Evolutionary conservation across 1,140 invertebrate genomes (phyloP).

Genomic region (Anastrepha ludens): DNA sequence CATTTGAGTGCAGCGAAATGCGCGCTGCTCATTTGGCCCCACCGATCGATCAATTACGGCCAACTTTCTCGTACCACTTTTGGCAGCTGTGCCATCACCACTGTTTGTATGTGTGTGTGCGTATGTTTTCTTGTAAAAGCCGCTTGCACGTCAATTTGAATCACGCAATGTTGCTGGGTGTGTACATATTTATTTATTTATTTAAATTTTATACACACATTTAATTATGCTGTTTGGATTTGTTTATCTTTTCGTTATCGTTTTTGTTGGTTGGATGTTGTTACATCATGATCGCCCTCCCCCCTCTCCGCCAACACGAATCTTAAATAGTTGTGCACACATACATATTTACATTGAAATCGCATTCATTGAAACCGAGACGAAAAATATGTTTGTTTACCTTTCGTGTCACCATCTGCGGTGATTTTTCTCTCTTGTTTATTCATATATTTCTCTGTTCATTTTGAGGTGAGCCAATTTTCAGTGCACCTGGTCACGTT

Average conservation of each 20-base stretch:
- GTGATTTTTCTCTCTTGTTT: background rate
- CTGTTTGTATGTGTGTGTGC: background rate
- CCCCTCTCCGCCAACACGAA: background rate
- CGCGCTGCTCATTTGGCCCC: background rate
- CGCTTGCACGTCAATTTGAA: background rate
- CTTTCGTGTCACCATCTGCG: background rate
- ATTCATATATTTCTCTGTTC: background rate
- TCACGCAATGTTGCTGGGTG: constrained; percentile 20
- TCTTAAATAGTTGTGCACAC: background rate
- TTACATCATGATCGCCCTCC: constrained; percentile 12
- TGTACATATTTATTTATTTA: constrained; percentile 7
- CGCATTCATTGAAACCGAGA: background rate
- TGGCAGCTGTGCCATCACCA: background rate
- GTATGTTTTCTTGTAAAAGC: no score
- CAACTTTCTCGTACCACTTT: constrained; percentile 45
- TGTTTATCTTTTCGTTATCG: background rate
- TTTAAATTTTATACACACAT: constrained; percentile 45
- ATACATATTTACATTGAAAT: background rate
- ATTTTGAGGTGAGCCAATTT: background rate
- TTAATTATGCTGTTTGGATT: constrained; percentile 17
- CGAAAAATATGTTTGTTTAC: constrained; percentile 5
- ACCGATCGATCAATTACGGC: constrained; percentile 9
- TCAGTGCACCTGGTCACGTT: constrained; percentile 1
- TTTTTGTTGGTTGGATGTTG: background rate
- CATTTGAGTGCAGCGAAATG: constrained; percentile 11